Percentiles rank a stretch among this genome's conserved stretches.
These are phyloP conservation scores for Taenioides sp. DNA, from an alignment of 2,797 vertebrate species.

Conservation along the genomic window DNA sequence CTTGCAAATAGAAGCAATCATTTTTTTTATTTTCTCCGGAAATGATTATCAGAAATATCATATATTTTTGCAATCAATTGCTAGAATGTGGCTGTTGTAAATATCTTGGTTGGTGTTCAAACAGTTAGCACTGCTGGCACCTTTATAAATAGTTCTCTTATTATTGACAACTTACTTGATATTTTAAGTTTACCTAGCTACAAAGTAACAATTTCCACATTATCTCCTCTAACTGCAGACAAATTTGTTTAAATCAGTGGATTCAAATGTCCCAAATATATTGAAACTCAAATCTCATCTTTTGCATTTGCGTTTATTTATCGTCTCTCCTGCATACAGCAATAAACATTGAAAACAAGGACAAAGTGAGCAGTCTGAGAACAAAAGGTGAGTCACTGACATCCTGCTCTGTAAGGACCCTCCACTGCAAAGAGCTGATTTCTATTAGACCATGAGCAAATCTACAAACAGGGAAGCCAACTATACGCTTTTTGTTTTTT, in stretches of 20 bases:
- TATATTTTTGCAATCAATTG: background rate
- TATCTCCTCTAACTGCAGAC: background rate
- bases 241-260: background rate
- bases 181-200: background rate
- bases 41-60: background rate
- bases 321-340: conserved; percentile 37
- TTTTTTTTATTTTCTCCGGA: too few relatives aligned
- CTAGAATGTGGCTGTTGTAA: background rate
- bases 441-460: conserved; percentile 67
- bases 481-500: conserved; percentile 52
- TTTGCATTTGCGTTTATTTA: conserved; percentile 28
- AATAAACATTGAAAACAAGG: conserved; percentile 49
- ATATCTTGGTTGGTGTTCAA: background rate
- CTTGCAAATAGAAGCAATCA: too few relatives aligned
- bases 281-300: conserved; percentile 18
- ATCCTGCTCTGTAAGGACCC: conserved; percentile 64
- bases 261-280: conserved; percentile 16
- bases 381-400: conserved; percentile 67
- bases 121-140: too few relatives aligned
- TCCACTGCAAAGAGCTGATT: conserved; percentile 68
- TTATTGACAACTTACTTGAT: background rate
- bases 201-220: background rate
- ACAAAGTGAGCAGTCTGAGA: conserved; percentile 50
- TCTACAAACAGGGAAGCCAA: conserved; percentile 66
- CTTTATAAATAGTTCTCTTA: background rate